phyloP scores from a whole-genome alignment of 2,113 vertebrate genomes.

The Laticauda colubrina region DNA sequence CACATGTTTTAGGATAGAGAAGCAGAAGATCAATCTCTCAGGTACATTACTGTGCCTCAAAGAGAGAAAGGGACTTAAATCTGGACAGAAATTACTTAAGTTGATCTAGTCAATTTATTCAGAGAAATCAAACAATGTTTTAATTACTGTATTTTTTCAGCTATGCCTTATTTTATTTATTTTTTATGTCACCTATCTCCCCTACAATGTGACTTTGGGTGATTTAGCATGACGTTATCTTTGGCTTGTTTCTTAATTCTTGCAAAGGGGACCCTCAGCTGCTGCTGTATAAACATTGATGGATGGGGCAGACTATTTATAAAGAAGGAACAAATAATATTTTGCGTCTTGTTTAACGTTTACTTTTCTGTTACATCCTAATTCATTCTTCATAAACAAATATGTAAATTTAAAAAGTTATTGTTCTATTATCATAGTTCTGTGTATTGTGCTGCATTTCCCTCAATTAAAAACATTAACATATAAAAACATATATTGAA shows the following conservation, averaged over 20 bases:
- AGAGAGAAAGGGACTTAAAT: neutral
- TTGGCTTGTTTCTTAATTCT: neutral
- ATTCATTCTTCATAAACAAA: neutral
- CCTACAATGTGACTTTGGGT: no score
- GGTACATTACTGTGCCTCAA: neutral
- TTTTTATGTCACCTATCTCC: no score
- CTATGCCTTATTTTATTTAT: neutral
- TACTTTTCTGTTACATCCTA: neutral
- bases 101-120: neutral
- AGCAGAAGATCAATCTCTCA: neutral
- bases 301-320: neutral
- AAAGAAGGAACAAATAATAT: neutral
- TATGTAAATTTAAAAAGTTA: neutral
- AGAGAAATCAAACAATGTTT: neutral
- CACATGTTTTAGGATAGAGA: neutral
- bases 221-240: neutral
- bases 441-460: neutral
- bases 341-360: neutral
- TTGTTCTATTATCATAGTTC: neutral
- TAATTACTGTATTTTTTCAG: neutral
- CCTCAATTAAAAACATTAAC: neutral
- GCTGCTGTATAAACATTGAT: neutral
- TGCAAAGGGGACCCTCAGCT: neutral
- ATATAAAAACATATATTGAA: neutral
- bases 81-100: neutral